phyloP scores from a whole-genome alignment of 2,113 vertebrate species.

The Brachypodius melanocephalos region DNA sequence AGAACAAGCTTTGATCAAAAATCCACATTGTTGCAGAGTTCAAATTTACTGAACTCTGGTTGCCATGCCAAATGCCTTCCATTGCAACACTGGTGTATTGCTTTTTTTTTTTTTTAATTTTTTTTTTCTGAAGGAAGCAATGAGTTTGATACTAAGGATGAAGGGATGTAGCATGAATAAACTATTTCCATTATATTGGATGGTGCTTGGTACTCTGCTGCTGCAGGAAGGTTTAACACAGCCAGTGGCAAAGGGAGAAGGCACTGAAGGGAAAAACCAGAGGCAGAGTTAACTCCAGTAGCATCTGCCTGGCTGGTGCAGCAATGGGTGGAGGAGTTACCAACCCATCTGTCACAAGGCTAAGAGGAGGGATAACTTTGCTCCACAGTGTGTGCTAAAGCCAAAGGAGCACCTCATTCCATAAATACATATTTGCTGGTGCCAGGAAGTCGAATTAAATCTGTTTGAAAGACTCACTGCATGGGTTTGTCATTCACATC shows the following conservation, averaged over 20 bases:
- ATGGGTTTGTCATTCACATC: neutral
- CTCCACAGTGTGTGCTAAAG: neutral
- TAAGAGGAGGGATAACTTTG: neutral
- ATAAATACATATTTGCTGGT: neutral
- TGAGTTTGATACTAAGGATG: neutral
- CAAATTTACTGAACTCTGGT: neutral
- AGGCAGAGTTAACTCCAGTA: neutral
- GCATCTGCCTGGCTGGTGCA: neutral
- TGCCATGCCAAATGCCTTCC: neutral
- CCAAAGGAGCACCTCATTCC: neutral
- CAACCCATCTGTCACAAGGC: neutral
- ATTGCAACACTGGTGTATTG: neutral
- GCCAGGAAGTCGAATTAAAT: neutral
- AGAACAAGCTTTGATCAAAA: neutral
- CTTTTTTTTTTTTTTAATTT: no score
- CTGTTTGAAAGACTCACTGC: neutral
- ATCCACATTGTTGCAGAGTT: neutral
- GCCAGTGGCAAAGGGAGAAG: neutral
- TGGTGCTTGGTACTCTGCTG: neutral
- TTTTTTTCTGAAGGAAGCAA: neutral
- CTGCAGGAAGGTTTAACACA: neutral
- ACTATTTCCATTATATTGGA: neutral
- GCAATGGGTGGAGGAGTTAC: neutral
- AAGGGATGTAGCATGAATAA: accelerated
- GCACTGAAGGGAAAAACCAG: neutral